phyloP scores from a whole-genome alignment of 53 echinoderm and acorn worm genomes.

The Glandiceps talaboti region DNA sequence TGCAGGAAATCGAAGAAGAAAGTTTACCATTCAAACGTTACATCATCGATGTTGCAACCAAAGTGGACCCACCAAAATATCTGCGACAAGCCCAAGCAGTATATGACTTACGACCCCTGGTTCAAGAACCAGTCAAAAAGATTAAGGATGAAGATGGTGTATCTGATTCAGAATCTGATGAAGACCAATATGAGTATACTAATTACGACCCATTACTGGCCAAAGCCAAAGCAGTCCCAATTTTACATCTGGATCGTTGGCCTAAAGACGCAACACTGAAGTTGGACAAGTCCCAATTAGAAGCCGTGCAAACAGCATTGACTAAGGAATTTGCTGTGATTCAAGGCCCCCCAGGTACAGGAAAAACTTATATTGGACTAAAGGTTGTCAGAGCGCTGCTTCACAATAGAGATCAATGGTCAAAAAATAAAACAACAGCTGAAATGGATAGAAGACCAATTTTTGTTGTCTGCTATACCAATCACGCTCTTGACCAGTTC shows the following conservation, averaged over 20 bases:
- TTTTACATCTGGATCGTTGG: constrained; percentile 30
- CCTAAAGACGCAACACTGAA: constrained; percentile 21
- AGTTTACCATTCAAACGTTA: constrained; percentile 47
- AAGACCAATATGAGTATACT: neutral
- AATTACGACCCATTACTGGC: neutral
- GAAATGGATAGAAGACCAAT: constrained; percentile 22
- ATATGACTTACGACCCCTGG: constrained; percentile 38
- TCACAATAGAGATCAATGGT: constrained; percentile 26
- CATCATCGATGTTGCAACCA: constrained; percentile 29
- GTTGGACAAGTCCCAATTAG: constrained; percentile 60
- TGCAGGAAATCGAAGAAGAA: constrained; percentile 35
- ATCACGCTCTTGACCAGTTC: constrained; percentile 93
- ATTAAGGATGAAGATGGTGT: neutral
- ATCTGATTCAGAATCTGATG: neutral
- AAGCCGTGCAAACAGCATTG: constrained; percentile 61
- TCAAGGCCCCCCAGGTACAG: constrained; percentile 96
- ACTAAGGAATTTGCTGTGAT: constrained; percentile 73
- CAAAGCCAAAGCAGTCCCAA: constrained; percentile 2
- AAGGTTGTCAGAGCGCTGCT: constrained; percentile 67
- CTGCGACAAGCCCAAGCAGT: constrained; percentile 6
- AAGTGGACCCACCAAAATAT: constrained; percentile 35
- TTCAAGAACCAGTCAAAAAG: neutral
- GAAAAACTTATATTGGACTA: constrained; percentile 86
- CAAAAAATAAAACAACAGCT: constrained; percentile 2
- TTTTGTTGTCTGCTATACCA: constrained; percentile 72